These are phyloP conservation scores for Ernsta delagoae DNA, from an alignment of 2,888 invertebrate genomes.

Conservation along the genomic window DNA sequence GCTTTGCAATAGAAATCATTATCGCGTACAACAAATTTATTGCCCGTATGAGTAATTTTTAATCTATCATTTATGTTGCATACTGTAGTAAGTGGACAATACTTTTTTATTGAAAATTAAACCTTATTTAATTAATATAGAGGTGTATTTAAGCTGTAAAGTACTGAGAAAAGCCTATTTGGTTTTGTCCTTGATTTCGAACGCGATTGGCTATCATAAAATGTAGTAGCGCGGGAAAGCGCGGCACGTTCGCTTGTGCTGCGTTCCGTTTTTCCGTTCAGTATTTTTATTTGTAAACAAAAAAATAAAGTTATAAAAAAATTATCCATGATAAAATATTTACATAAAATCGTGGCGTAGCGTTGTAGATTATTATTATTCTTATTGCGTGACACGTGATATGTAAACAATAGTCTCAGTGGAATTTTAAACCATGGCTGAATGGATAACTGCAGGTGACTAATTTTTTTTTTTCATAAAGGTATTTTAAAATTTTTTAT, in stretches of 20 bases:
- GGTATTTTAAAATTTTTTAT: background rate
- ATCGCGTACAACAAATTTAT: conserved; percentile 8
- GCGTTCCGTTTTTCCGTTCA: conserved; percentile 39
- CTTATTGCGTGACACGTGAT: conserved; percentile 18
- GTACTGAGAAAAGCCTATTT: conserved; percentile 1
- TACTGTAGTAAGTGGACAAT: background rate
- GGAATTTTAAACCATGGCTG: conserved; percentile 31
- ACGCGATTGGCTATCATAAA: conserved; percentile 28
- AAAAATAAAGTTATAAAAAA: background rate
- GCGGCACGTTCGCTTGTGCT: conserved; percentile 48
- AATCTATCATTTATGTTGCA: background rate
- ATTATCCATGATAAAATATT: conserved; percentile 1
- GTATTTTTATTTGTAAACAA: conserved; percentile 12
- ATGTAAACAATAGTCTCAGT: conserved; percentile 11
- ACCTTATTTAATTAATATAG: background rate
- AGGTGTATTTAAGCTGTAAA: conserved; percentile 1
- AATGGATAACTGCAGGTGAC: conserved; percentile 31
- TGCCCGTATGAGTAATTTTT: conserved; percentile 26
- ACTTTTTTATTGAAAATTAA: conserved; percentile 1
- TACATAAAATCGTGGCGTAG: conserved; percentile 10
- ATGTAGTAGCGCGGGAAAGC: conserved; percentile 69
- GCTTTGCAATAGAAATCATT: conserved; percentile 19
- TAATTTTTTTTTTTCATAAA: conserved; percentile 21
- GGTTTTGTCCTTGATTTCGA: conserved; percentile 18
- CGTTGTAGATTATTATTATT: background rate